Evolutionary conservation across 2,797 vertebrate species (phyloP).

Genomic region (Schizothorax lantsangensis): DNA sequence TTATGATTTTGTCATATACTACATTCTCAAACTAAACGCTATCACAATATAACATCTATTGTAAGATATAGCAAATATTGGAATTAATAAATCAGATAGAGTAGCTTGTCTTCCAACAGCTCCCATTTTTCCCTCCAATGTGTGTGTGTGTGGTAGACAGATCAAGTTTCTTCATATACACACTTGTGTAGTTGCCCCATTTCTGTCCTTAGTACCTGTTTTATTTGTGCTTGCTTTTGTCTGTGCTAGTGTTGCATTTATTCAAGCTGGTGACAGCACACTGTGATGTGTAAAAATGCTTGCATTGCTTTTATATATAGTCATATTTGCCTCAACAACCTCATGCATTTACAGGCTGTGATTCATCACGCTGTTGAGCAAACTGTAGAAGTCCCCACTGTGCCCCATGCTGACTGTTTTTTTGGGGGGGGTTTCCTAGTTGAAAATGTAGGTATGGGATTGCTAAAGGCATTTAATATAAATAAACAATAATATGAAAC

Average conservation of each 20-base stretch:
- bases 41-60: no score
- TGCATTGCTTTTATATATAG: neutral
- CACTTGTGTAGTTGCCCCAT: slow-evolving; percentile 5
- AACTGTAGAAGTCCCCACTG: neutral
- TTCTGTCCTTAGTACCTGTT: slow-evolving; percentile 1
- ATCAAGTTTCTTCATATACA: neutral
- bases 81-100: neutral
- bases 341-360: slow-evolving; percentile 17
- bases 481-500: neutral
- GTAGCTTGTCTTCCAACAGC: neutral
- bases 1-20: no score
- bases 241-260: slow-evolving; percentile 6
- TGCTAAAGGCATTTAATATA: neutral
- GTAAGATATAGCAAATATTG: no score
- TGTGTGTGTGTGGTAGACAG: slow-evolving; percentile 36
- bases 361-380: neutral
- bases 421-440: neutral
- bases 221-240: slow-evolving; percentile 24
- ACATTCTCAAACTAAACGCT: no score
- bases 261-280: neutral
- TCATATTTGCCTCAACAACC: neutral
- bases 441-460: neutral
- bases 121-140: neutral
- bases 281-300: slow-evolving; percentile 21
- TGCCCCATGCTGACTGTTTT: slow-evolving; percentile 3